Evolutionary conservation across 1,140 invertebrate species (phyloP).

Genomic region (Telenomus remus): DNA sequence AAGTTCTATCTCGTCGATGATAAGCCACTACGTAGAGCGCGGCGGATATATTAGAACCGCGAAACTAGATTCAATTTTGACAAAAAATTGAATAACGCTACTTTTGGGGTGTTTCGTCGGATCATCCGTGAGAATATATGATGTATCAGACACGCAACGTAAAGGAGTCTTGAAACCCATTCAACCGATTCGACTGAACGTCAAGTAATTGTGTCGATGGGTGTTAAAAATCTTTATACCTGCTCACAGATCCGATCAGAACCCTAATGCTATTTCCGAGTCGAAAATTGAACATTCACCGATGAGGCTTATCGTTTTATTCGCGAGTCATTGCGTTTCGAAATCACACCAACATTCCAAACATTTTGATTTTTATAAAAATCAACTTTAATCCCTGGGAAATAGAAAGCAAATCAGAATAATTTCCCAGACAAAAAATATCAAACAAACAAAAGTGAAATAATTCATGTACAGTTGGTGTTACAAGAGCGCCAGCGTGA

Average conservation of each 20-base stretch:
- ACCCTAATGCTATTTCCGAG: slow-evolving; percentile 26
- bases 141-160: neutral
- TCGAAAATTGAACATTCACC: slow-evolving; percentile 29
- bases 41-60: too few relatives aligned
- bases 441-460: too few relatives aligned
- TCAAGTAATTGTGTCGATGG: slow-evolving; percentile 12
- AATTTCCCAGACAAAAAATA: too few relatives aligned
- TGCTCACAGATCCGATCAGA: slow-evolving; percentile 19
- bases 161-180: neutral
- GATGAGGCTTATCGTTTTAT: slow-evolving; percentile 21
- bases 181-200: slow-evolving; percentile 10
- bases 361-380: too few relatives aligned
- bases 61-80: too few relatives aligned
- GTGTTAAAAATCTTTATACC: slow-evolving; percentile 27
- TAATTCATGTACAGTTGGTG: too few relatives aligned
- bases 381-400: too few relatives aligned
- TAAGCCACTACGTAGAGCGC: too few relatives aligned
- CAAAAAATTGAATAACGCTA: neutral
- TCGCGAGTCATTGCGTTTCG: slow-evolving; percentile 32
- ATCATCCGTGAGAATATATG: neutral
- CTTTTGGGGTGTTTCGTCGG: slow-evolving; percentile 2
- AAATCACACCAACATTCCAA: too few relatives aligned
- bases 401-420: too few relatives aligned
- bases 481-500: neutral
- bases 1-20: too few relatives aligned